phyloP scores from a whole-genome alignment of 1,140 invertebrate species.

The Caenorhabditis elegans region WBcel235 BX284603.4:7843001-7843500 shows the following conservation, averaged over 20 bases:
- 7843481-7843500: not conserved
- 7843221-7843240: slow-evolving; percentile 49
- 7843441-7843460: slow-evolving; percentile 17
- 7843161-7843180: too few relatives aligned
- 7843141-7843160: too few relatives aligned
- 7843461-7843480: slow-evolving; percentile 24
- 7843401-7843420: slow-evolving; percentile 42
- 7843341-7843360: not conserved
- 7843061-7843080: too few relatives aligned
- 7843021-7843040: not conserved
- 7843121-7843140: too few relatives aligned
- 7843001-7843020: slow-evolving; percentile 53
- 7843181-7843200: too few relatives aligned
- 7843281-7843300: slow-evolving; percentile 48
- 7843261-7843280: slow-evolving; percentile 51
- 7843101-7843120: too few relatives aligned
- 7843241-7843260: slow-evolving; percentile 53
- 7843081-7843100: too few relatives aligned
- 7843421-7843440: slow-evolving; percentile 31
- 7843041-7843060: not conserved
- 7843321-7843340: slow-evolving; percentile 32
- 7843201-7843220: slow-evolving; percentile 46
- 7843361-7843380: not conserved
- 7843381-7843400: slow-evolving; percentile 34
- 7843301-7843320: slow-evolving; percentile 42